Percentiles rank a stretch among this genome's conserved stretches.
phyloP scores from a whole-genome alignment of 2,113 vertebrate species.

The Canis aureus region DNA sequence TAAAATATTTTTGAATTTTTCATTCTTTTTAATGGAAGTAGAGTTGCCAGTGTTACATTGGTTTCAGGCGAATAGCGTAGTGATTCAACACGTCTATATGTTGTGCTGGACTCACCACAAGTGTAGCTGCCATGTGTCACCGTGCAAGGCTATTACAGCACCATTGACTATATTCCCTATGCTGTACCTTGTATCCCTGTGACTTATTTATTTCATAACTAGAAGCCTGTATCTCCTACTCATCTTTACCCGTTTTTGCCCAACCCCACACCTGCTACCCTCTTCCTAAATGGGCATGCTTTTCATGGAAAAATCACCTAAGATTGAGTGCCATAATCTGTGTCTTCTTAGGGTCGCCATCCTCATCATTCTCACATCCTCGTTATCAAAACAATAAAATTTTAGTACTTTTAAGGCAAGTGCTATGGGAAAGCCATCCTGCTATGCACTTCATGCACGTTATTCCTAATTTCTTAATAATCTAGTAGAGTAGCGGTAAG shows the following conservation, averaged over 20 bases:
- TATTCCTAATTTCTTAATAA: constrained; percentile 10
- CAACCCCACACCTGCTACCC: background rate
- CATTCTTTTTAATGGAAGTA: background rate
- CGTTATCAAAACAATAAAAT: background rate
- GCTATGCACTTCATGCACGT: background rate
- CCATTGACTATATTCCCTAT: background rate
- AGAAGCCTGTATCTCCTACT: background rate
- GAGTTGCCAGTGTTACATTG: background rate
- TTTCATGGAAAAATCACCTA: constrained; percentile 23
- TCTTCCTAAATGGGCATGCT: background rate
- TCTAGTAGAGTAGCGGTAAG: background rate
- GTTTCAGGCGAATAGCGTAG: background rate
- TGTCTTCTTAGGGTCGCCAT: background rate
- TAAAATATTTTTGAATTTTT: background rate
- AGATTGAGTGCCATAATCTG: background rate
- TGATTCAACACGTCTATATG: background rate
- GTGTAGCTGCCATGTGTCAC: background rate
- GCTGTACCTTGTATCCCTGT: background rate
- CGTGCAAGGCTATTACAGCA: background rate
- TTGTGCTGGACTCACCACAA: background rate
- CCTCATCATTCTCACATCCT: background rate
- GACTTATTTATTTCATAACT: background rate
- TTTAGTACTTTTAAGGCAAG: background rate
- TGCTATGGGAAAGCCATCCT: background rate
- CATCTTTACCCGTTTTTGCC: background rate